phyloP scores from a whole-genome alignment of 2,797 vertebrate genomes.

The Pangasius larnaudii region DNA sequence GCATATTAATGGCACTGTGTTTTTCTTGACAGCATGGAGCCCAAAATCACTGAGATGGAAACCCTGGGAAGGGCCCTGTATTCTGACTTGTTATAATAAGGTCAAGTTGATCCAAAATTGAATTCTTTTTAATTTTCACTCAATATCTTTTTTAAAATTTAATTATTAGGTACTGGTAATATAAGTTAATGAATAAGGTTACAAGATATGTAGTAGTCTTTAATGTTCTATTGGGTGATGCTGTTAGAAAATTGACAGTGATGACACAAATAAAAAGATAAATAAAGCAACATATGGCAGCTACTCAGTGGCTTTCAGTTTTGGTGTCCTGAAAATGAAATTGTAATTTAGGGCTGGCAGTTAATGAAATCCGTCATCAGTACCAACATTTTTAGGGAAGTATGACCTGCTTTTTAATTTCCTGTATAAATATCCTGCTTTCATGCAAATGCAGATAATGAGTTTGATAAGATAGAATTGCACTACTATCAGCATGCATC shows the following conservation, averaged over 20 bases:
- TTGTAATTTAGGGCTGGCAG: too few species aligned
- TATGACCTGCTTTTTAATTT: too few species aligned
- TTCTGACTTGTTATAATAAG: background rate
- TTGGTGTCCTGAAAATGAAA: background rate
- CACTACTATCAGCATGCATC: too few species aligned
- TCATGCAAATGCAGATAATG: too few species aligned
- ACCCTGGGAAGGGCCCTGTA: conserved; percentile 3
- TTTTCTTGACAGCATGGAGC: conserved; percentile 9
- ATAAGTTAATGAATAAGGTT: background rate
- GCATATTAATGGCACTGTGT: background rate
- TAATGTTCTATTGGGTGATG: background rate
- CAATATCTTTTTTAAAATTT: background rate
- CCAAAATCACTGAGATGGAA: background rate
- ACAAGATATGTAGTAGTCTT: background rate
- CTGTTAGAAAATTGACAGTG: background rate
- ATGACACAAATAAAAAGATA: background rate
- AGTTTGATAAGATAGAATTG: too few species aligned
- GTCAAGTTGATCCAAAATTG: background rate
- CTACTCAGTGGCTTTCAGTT: background rate
- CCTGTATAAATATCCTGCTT: too few species aligned
- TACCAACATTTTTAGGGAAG: too few species aligned
- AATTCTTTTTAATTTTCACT: background rate
- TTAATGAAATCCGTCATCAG: too few species aligned
- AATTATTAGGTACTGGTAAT: background rate
- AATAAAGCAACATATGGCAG: background rate